These are phyloP conservation scores for Drosophila prosaltans DNA, from an alignment of 1,140 invertebrate genomes.

Conservation along the genomic window DNA sequence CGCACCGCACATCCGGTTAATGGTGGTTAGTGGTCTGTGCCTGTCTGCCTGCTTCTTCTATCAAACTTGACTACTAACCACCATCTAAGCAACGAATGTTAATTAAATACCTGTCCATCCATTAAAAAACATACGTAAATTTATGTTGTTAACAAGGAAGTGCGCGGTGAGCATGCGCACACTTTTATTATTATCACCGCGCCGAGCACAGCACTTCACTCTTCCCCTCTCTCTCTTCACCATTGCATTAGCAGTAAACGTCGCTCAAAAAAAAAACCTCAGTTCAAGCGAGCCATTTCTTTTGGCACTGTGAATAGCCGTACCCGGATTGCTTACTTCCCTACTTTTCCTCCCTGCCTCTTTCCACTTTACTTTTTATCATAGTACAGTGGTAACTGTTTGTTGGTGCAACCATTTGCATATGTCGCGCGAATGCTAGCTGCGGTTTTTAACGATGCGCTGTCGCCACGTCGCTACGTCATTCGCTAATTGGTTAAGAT, in stretches of 20 bases:
- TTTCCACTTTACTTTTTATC: conserved; percentile 3
- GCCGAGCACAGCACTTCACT: conserved; percentile 21
- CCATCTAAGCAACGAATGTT: conserved; percentile 56
- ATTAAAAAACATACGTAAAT: conserved; percentile 80
- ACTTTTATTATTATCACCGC: conserved; percentile 77
- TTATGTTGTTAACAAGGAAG: conserved; percentile 80
- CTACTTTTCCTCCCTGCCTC: background rate
- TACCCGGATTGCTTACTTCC: conserved; percentile 13
- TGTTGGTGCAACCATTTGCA: conserved; percentile 57
- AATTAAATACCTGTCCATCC: conserved; percentile 80
- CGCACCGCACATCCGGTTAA: conserved; percentile 59
- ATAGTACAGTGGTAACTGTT: conserved; percentile 47
- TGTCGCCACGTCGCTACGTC: conserved; percentile 71
- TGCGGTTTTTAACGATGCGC: conserved; percentile 65
- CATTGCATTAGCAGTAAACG: conserved; percentile 20
- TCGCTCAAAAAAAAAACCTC: conserved; percentile 55
- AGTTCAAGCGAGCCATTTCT: conserved; percentile 50
- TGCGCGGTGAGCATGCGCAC: conserved; percentile 73
- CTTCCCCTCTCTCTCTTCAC: conserved; percentile 1
- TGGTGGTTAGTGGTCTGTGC: conserved; percentile 17
- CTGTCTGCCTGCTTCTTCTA: conserved; percentile 31
- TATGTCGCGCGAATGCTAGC: conserved; percentile 61
- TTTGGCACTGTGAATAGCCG: conserved; percentile 23
- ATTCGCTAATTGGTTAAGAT: conserved; percentile 77
- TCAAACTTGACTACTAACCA: background rate